Conservation (phyloP, 2,888 invertebrate genomes). For the Geophilus truncorum region DNA sequence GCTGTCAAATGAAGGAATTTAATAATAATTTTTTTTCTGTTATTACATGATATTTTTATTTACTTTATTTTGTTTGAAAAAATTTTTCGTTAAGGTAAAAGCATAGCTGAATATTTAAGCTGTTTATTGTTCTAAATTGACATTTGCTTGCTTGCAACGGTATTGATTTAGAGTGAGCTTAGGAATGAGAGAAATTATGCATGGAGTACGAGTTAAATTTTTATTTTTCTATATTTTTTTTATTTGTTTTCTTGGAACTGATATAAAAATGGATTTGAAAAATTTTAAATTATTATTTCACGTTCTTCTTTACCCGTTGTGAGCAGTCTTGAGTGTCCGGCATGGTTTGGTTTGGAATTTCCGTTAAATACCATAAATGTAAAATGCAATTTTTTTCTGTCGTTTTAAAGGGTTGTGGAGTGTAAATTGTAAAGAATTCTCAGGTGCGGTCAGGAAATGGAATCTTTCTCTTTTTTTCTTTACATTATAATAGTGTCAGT, state of each 20-base stretch:
- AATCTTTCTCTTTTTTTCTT: not conserved
- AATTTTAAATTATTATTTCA: not conserved
- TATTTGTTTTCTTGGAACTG: not conserved
- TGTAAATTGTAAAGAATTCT: not conserved
- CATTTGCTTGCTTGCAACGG: not conserved
- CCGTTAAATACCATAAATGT: not conserved
- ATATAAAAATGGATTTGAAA: not conserved
- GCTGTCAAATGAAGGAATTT: not conserved
- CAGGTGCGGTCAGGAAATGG: not conserved
- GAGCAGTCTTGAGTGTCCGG: not conserved
- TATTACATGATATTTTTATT: no score
- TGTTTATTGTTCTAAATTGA: not conserved
- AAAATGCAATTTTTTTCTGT: not conserved
- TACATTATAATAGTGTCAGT: not conserved
- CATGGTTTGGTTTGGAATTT: not conserved
- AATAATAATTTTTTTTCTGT: not conserved
- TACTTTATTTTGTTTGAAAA: no score
- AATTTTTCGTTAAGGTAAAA: no score
- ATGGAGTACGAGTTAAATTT: not conserved
- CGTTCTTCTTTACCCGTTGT: not conserved
- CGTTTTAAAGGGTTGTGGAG: not conserved
- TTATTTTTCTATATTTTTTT: not conserved
- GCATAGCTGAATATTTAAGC: not conserved
- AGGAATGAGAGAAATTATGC: conserved; percentile 10
- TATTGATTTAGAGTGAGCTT: not conserved